Evolutionary conservation across 2,888 invertebrate genomes (phyloP), one percentile per base, ranked within the genome.

Genomic region (Xestia rhomboidea): DNA sequence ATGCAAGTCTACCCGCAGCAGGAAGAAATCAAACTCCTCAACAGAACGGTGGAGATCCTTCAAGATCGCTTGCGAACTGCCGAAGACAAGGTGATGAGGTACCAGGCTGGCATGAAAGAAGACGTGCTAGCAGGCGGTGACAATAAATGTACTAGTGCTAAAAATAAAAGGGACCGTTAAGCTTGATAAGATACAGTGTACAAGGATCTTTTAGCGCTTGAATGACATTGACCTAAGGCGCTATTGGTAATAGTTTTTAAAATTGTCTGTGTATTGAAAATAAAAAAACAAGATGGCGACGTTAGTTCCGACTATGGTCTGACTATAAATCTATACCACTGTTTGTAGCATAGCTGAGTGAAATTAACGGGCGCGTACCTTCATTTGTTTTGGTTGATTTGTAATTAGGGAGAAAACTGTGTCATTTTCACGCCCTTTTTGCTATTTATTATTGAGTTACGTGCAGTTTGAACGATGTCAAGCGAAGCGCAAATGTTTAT

Each of bases 1-100:
- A 94, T 97, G 91, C 97, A 97, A 87, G 91, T 97, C 5, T 97
- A 96, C 73, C 97, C 97, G 0, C 91, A 97, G 49, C 96, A 97
- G 87, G 97, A 97, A 83, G 97, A 97, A 88, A 95, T 97, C 57
- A 97, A 97, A 89, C 93, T 97, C 24, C 95, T 97, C 44, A 97
- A 97, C 86, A 93, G 97, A n/a, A 97, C 97, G 0, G 96, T 97
- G 10, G 96, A 97, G 81, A 95, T 96, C 3, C 93, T 96, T 2
- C 96, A 96, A 73, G 95, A 95, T 2, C 92, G 95, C 4, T 90
- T 95, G 8, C 88, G 94, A 15, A 88, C 88, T 2, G 92, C 95
- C 0, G 96, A 96, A 49, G 96, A 96, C 54, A 95, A 95, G 79
- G 88, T 95, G 10, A 68, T 95, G 74, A 93, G 89, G 81, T 93